Evolutionary conservation across 1,140 invertebrate genomes (phyloP).

Genomic region (Euura lappo): DNA sequence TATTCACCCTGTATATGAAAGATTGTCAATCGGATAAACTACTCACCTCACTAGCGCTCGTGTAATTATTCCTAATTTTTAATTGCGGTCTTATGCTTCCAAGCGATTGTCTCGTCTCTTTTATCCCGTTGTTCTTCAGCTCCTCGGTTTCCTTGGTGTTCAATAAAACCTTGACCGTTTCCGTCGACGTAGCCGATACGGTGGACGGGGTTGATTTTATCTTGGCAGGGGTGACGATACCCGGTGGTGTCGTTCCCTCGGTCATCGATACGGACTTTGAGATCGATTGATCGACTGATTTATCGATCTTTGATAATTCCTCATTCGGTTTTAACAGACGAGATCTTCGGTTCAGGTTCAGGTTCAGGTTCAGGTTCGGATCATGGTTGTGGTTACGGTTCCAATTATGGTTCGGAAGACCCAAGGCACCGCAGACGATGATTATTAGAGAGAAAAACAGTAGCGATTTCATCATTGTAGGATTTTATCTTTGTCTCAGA

Average conservation of each 20-base stretch:
- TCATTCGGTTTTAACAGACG: too few species aligned
- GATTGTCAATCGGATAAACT: not conserved
- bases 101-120: constrained; percentile 55
- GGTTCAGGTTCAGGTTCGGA: too few species aligned
- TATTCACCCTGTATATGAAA: too few species aligned
- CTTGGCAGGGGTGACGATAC: too few species aligned
- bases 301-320: too few species aligned
- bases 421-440: not conserved
- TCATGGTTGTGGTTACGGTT: too few species aligned
- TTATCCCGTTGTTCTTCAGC: not conserved
- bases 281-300: too few species aligned
- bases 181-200: not conserved
- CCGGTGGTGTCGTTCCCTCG: too few species aligned
- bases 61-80: constrained; percentile 61
- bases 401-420: too few species aligned
- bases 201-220: too few species aligned
- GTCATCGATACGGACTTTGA: too few species aligned
- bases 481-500: not conserved
- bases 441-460: not conserved
- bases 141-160: not conserved
- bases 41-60: constrained; percentile 64
- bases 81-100: constrained; percentile 62
- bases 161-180: not conserved
- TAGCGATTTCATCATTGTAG: not conserved
- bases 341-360: too few species aligned